Conservation (phyloP, 2,113 vertebrate genomes). For the Cavia porcellus region DNA sequence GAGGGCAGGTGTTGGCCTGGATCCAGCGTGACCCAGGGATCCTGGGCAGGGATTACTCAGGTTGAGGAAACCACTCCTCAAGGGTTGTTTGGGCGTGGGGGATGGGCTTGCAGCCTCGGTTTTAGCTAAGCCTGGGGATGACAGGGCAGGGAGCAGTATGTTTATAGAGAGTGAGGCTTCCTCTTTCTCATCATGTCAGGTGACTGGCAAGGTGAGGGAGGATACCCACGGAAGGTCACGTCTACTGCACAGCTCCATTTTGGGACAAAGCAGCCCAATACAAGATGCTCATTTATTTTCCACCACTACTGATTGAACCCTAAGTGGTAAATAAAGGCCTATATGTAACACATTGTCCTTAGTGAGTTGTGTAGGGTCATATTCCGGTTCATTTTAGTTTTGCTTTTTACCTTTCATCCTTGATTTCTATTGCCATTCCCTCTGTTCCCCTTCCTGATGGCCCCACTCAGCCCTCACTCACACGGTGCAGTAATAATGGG, state of each 20-base stretch:
- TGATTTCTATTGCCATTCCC: not conserved
- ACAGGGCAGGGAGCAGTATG: not conserved
- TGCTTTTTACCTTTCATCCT: not conserved
- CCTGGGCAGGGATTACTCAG: not conserved
- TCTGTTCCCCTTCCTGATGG: not conserved
- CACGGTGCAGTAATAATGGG: not conserved
- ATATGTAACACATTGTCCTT: not conserved
- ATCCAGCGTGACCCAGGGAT: not conserved
- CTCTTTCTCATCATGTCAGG: not conserved
- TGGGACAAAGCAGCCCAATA: not conserved
- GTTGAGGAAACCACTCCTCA: not conserved
- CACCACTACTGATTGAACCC: not conserved
- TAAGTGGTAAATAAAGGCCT: not conserved
- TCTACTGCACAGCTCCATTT: not conserved
- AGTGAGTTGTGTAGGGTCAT: not conserved
- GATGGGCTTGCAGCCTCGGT: not conserved
- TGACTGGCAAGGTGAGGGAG: not conserved
- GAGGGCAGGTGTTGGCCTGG: not conserved
- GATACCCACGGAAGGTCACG: not conserved
- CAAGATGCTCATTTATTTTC: not conserved
- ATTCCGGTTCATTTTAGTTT: not conserved
- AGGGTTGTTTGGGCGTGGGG: not conserved
- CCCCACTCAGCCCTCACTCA: not conserved
- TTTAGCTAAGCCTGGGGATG: not conserved
- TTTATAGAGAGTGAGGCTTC: conserved; percentile 20